Base-by-base conservation (phyloP, 2,888 invertebrate species). In the Drosophila birchii region DNA sequence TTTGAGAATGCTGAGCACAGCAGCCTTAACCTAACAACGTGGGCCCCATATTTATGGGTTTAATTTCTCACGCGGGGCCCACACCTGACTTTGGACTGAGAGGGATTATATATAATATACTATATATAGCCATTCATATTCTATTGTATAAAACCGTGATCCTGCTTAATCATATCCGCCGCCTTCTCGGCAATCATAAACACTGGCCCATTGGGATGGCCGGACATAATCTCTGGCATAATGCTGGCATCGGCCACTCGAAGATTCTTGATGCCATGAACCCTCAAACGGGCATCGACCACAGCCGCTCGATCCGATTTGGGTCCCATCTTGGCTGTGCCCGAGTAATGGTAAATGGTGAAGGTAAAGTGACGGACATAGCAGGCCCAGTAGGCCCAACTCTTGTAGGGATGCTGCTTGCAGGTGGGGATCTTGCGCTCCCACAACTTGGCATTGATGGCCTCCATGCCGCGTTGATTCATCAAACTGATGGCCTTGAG, bases 301-400 rank as follows among this genome's bases (percentile, higher is more conserved):
- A 96, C 95, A 0, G 95, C 95, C 0, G 92, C 91, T 0, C 94
- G 93, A 90, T 95, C 95, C 1, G 88, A 91, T 29, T 84, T 86
- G 0, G 95, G 94, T 0, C 95, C 95, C 95, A 95, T 95, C 79
- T 95, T 95, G 74, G 94, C 93, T 0, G 95, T 95, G 0, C 95
- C 94, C 29, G 93, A 92, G 39, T 95, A 95, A 80, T 95, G 95
- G 78, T 95, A 95, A 81, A 95, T 93, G 63, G 95, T 95, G 16
- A 94, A 93, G 0, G 95, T 94, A 45, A 95, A 91, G 71, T 95
- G 94, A 18, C 94, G 93, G 9, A 94, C 92, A 26, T 95, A 94
- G 89, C 95, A 95, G 59, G 94, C 93, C 95, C 95, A 95, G 84
- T 95, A 95, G 34, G 93, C 93, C 76, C 95, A 94, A 5, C 94